Percentiles rank a stretch among this genome's conserved stretches.
phyloP scores from a whole-genome alignment of 1,140 invertebrate species.

The Euglossa dilemma region DNA sequence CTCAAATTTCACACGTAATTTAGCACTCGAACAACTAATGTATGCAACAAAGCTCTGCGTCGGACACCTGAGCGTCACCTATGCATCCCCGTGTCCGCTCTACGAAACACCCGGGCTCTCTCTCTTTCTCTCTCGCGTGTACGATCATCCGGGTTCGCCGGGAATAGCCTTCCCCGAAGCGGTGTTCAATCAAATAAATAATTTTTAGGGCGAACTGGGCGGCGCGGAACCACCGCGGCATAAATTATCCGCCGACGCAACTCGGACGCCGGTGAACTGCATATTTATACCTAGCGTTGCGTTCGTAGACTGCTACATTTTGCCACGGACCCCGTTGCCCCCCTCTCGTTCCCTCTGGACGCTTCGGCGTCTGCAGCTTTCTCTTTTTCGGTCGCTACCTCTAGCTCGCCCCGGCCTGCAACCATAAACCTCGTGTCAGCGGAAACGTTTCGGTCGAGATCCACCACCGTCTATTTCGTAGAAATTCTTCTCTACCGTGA shows the following conservation, averaged over 20 bases:
- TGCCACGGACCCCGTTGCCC: constrained; percentile 35
- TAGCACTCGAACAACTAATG: neutral
- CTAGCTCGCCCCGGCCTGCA: constrained; percentile 10
- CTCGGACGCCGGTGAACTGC: constrained; percentile 57
- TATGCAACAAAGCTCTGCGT: neutral
- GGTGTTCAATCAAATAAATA: constrained; percentile 76
- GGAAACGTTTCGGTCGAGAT: constrained; percentile 45
- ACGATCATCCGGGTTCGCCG: constrained; percentile 34
- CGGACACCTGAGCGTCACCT: constrained; percentile 31
- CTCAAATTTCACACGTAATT: constrained; percentile 18
- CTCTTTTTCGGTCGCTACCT: constrained; percentile 24
- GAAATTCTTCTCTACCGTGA: constrained; percentile 49
- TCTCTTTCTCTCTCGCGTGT: constrained; percentile 8
- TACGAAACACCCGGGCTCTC: constrained; percentile 8
- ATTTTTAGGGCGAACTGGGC: constrained; percentile 76
- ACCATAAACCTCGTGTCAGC: constrained; percentile 60
- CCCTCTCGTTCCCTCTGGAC: too few species aligned
- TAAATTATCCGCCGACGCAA: constrained; percentile 80
- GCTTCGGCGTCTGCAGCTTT: neutral
- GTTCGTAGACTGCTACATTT: constrained; percentile 60
- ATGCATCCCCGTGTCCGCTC: neutral
- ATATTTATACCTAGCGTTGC: constrained; percentile 67
- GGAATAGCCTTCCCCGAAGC: constrained; percentile 71
- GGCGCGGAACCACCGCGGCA: constrained; percentile 72
- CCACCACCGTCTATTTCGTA: constrained; percentile 45